Base-by-base conservation (phyloP, 2,797 vertebrate genomes). In the Poecilia wingei region DNA sequence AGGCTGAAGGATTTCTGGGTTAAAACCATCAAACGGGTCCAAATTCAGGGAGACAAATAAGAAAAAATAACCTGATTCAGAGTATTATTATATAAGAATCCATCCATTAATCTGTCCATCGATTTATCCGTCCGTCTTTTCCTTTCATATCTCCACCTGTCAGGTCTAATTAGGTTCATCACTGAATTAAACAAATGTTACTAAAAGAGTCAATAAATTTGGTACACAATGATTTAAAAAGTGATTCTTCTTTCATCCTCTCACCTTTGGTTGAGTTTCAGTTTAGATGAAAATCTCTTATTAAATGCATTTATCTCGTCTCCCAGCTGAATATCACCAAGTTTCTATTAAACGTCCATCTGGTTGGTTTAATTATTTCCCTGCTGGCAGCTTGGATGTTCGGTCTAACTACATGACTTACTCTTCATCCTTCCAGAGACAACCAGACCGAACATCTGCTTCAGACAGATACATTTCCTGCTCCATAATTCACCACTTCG, bases 401-500 rank as follows among this genome's bases (percentile, higher is more conserved):
- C 3, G 20, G 61, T 3, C 41, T 75, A 14, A 28, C 51, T 25
- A 16, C 4, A 75, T 66, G 72, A 43, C 7, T 46, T 49, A 6
- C 39, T 66, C 7, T 33, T 80, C 53, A 1, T 31, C 74, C 45
- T 39, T 45, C 59, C 59, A 36, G 59, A 64, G 6, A 39, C 36
- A 22, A 66, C 18, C 68, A 28, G 25, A 68, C 68, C n/a, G 39
- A 70, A 45, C 68, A 70, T 84, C 81, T 82, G 84, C 78, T 45
- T 80, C 85, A 57, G 77, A 61, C 79, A 0, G 75, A 51, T 57
- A 39, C 74, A n/a, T 39, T 78, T 83, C 81, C 83, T 76, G 78
- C 74, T 78, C 51, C 81, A 82, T 82, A 59, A 82, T 82, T 87
- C 79, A 79, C 39, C n/a, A 9, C 78, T n/a, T 12, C 16, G 82